phyloP scores from a whole-genome alignment of 1,140 invertebrate species.

The Bemisia tabaci region DNA sequence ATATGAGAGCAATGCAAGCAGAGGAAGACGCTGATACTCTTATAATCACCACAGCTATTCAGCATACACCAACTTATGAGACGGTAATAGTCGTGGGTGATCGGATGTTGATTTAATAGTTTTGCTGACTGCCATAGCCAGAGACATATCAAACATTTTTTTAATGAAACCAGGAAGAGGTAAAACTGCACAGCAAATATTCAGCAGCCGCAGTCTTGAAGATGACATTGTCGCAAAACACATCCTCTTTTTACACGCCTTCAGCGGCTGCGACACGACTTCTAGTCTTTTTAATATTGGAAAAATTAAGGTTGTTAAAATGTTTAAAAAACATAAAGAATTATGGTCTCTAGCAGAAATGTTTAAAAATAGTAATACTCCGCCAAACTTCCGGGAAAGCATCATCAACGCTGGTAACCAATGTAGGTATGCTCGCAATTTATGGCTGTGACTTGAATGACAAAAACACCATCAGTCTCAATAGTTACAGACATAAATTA shows the following conservation, averaged over 20 bases:
- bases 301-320: constrained; percentile 2
- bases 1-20: constrained; percentile 6
- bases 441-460: constrained; percentile 1
- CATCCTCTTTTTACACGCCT: not conserved
- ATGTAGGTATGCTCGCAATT: constrained; percentile 2
- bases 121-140: constrained; percentile 9
- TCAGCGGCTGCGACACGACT: constrained; percentile 4
- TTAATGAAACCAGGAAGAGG: constrained; percentile 7
- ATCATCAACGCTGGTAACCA: constrained; percentile 5
- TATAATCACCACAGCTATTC: constrained; percentile 17
- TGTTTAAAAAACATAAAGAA: constrained; percentile 4
- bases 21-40: constrained; percentile 16
- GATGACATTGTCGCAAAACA: constrained; percentile 3
- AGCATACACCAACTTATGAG: not conserved
- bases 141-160: not conserved
- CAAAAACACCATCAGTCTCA: constrained; percentile 1
- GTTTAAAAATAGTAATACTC: constrained; percentile 2
- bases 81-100: constrained; percentile 12
- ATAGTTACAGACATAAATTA: constrained; percentile 4
- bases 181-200: not conserved
- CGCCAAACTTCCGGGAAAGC: constrained; percentile 4
- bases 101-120: constrained; percentile 18
- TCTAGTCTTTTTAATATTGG: not conserved
- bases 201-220: constrained; percentile 1
- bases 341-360: constrained; percentile 1